Evolutionary conservation across 2,888 invertebrate species (phyloP).

Genomic region (Drosophila parthenogenetica): DNA sequence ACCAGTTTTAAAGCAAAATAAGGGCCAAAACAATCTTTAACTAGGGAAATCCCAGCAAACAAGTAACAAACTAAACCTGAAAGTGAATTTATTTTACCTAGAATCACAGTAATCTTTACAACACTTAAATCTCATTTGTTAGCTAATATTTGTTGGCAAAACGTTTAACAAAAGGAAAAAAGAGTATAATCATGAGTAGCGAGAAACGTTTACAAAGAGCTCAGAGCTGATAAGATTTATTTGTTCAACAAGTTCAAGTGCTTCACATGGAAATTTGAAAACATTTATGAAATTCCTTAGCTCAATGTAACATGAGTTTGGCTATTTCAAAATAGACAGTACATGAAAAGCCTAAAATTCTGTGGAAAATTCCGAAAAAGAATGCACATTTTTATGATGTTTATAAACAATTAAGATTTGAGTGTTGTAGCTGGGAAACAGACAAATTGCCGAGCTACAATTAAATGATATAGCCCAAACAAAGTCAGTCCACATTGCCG

Average conservation of each 20-base stretch:
- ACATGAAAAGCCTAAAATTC: constrained; percentile 25
- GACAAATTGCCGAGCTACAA: constrained; percentile 15
- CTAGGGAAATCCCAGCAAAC: constrained; percentile 30
- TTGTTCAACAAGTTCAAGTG: constrained; percentile 5
- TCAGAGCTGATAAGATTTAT: constrained; percentile 24
- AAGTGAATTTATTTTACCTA: constrained; percentile 3
- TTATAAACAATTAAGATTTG: constrained; percentile 10
- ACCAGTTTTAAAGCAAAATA: constrained; percentile 31
- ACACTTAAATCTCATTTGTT: constrained; percentile 10
- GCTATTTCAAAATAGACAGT: constrained; percentile 7
- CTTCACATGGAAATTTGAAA: neutral
- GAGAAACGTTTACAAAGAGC: constrained; percentile 1
- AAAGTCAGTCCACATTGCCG: constrained; percentile 13
- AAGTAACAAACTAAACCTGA: neutral
- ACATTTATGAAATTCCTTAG: constrained; percentile 10
- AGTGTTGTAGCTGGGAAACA: constrained; percentile 6
- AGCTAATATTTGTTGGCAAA: constrained; percentile 5
- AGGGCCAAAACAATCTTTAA: constrained; percentile 9
- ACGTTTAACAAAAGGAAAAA: constrained; percentile 16
- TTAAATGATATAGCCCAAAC: constrained; percentile 9
- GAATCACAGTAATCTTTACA: neutral
- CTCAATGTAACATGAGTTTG: neutral
- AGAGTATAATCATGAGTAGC: constrained; percentile 23
- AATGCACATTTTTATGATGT: constrained; percentile 1
- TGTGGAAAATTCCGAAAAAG: constrained; percentile 1